A percentile compares a stretch with the other conserved stretches of the same genome.
Evolutionary conservation across 2,113 vertebrate genomes (phyloP).

Genomic region (Ptilonorhynchus violaceus): DNA sequence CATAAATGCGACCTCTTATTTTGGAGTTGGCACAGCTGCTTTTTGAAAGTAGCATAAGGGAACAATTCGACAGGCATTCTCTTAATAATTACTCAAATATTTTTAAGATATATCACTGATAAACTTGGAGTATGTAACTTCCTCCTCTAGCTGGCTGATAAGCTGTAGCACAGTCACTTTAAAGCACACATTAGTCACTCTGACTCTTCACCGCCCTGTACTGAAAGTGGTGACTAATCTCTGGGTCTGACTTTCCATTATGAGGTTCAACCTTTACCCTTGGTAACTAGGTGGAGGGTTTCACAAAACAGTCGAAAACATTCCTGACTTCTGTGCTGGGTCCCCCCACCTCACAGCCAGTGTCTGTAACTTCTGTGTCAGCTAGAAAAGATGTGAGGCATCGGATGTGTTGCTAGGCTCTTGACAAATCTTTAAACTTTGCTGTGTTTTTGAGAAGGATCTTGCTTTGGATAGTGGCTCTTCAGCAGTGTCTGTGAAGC

Average conservation of each 20-base stretch:
- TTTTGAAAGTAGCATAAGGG: neutral
- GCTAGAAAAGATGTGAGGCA: neutral
- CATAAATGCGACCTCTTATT: neutral
- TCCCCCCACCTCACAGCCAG: no score
- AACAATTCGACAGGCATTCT: neutral
- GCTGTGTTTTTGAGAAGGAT: neutral
- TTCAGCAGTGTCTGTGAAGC: neutral
- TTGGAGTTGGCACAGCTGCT: neutral
- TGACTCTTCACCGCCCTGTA: neutral
- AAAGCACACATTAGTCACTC: slow-evolving; percentile 33
- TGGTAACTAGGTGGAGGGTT: neutral
- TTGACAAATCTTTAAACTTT: no score
- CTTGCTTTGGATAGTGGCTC: neutral
- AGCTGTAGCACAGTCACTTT: neutral
- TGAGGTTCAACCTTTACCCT: neutral
- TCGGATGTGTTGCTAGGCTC: neutral
- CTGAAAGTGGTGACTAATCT: slow-evolving; percentile 31
- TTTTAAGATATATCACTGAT: neutral
- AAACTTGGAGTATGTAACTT: neutral
- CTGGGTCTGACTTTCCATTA: neutral
- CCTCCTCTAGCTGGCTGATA: neutral
- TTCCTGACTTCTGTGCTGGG: neutral
- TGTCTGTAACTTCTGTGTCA: neutral
- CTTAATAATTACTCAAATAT: neutral
- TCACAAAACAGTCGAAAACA: neutral